Base-by-base conservation (phyloP, 2,797 vertebrate genomes). In the Rhadinocentrus ornatus region DNA sequence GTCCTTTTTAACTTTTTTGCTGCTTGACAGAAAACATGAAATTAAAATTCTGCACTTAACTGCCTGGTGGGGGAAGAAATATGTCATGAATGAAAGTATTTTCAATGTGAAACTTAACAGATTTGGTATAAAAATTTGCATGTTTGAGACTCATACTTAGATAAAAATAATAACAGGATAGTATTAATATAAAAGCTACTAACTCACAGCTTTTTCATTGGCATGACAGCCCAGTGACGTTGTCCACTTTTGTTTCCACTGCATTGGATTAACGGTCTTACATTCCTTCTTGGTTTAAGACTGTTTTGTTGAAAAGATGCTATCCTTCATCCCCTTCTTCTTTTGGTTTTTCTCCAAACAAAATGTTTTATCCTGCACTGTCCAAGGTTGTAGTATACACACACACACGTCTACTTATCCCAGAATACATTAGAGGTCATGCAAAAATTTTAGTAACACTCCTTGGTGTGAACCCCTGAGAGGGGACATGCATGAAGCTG, bases 251-350 rank as follows among this genome's bases (percentile, higher is more conserved):
- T 83, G 69, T 71, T 69, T 75, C 32, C 69, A 75, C 55, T 65
- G 26, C 46, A 62, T 37, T 41, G 48, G 71, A 81, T 87, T 80
- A 82, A 37, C 53, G 39, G 39, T 62, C 26, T 75, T 32, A 75
- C 77, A 85, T 85, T 88, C 67, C 56, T 73, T 12, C 16, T 22
- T 61, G 66, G 50, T 24, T 80, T 69, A 66, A 64, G 72, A 66
- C 74, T 46, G 69, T 71, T 71, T 58, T 37, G 11, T 7, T 67
- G 24, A 63, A 61, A 58, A 83, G 26, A 68, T 71, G 58, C 11
- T n/a, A 60, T 77, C 74, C 15, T 31, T 15, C 16, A 24, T 32
- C 15, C 27, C 24, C 29, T 54, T 41, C 32, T 16, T 29, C 8
- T 0, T 3, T 35, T 53, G 16, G 4, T 26, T n/a, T 39, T 50